These are phyloP conservation scores for Carterocephalus palaemon DNA, from an alignment of 2,888 invertebrate genomes.

Conservation along the genomic window DNA sequence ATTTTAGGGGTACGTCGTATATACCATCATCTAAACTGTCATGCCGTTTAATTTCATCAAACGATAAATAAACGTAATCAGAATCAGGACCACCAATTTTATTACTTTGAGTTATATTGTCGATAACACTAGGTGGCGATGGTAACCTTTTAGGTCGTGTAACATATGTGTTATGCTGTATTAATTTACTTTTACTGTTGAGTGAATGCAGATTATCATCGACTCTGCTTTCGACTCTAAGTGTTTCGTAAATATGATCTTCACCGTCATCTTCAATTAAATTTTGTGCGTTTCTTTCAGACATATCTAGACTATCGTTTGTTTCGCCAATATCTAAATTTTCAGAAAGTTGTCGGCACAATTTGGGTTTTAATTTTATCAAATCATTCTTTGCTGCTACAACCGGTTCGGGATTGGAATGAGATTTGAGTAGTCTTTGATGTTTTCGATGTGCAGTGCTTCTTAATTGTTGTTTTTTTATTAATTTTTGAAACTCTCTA, in stretches of 20 bases:
- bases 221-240: constrained; percentile 64
- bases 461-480: constrained; percentile 84
- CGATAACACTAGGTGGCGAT: constrained; percentile 48
- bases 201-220: constrained; percentile 50
- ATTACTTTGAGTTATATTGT: constrained; percentile 39
- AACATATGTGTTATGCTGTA: constrained; percentile 50
- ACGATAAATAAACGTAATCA: constrained; percentile 74
- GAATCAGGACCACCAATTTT: constrained; percentile 63
- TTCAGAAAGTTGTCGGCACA: constrained; percentile 60
- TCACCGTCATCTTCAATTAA: constrained; percentile 55
- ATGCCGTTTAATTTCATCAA: constrained; percentile 57
- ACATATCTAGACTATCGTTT: constrained; percentile 37
- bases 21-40: constrained; percentile 53
- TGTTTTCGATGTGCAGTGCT: constrained; percentile 76
- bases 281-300: constrained; percentile 39
- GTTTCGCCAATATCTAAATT: constrained; percentile 41
- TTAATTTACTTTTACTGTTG: constrained; percentile 55
- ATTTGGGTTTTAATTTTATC: constrained; percentile 58
- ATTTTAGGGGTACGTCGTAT: constrained; percentile 65
- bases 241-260: constrained; percentile 81
- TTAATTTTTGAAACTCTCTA: constrained; percentile 87
- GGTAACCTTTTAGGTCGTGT: constrained; percentile 56
- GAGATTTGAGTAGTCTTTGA: constrained; percentile 76
- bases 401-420: constrained; percentile 72
- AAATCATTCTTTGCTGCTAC: constrained; percentile 61